A percentile compares a stretch with the other conserved stretches of the same genome.
Evolutionary conservation across 2,113 vertebrate species (phyloP).

Genomic region (Dunckerocampus dactyliophorus): DNA sequence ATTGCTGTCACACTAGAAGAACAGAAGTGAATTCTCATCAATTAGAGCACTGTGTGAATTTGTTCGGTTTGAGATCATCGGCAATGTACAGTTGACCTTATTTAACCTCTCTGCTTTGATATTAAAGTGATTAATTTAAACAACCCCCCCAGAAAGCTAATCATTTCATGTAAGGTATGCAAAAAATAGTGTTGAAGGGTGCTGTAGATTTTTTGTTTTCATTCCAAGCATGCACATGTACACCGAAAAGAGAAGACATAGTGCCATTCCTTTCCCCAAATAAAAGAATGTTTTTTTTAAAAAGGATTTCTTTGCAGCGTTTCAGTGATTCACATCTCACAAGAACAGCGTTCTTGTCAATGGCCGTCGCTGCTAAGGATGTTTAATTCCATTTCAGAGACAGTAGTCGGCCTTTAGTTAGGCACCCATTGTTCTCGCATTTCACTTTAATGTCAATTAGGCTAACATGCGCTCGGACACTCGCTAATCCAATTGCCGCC

Average conservation of each 20-base stretch:
- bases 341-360: too few relatives aligned
- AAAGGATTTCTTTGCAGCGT: slow-evolving; percentile 23
- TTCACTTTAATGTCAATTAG: slow-evolving; percentile 70
- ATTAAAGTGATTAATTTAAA: slow-evolving; percentile 29
- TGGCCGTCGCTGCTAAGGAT: slow-evolving; percentile 26
- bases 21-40: slow-evolving; percentile 35
- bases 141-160: slow-evolving; percentile 22
- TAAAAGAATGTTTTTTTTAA: slow-evolving; percentile 40
- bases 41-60: slow-evolving; percentile 56
- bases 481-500: slow-evolving; percentile 64
- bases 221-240: too few relatives aligned
- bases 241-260: not conserved
- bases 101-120: slow-evolving; percentile 29
- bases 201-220: slow-evolving; percentile 5
- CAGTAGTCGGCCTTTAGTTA: slow-evolving; percentile 10
- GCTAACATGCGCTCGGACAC: slow-evolving; percentile 60
- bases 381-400: slow-evolving; percentile 48
- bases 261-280: slow-evolving; percentile 34
- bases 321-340: slow-evolving; percentile 23
- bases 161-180: slow-evolving; percentile 43
- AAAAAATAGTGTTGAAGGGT: slow-evolving; percentile 17
- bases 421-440: slow-evolving; percentile 55
- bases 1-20: slow-evolving; percentile 63
- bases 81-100: slow-evolving; percentile 44
- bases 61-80: slow-evolving; percentile 15